Percentiles rank a stretch among this genome's conserved stretches.
Evolutionary conservation across 2,797 vertebrate species (phyloP).

Genomic region (Tangara arthus): DNA sequence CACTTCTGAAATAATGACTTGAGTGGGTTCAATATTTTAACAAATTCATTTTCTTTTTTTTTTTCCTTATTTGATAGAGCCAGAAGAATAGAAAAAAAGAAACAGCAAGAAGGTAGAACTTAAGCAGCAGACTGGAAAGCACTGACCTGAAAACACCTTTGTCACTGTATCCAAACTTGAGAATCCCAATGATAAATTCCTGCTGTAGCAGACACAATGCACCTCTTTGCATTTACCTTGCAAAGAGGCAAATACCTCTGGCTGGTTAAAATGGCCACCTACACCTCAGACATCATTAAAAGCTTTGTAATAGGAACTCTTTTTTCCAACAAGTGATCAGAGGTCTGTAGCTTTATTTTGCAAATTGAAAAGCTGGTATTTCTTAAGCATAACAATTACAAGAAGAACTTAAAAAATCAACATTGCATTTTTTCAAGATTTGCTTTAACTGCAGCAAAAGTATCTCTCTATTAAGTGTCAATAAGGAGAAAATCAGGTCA

Average conservation of each 20-base stretch:
- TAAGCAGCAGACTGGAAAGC: not conserved
- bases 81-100: not conserved
- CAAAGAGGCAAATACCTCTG: not conserved
- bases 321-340: not conserved
- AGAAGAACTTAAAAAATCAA: not conserved
- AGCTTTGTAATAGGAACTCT: not conserved
- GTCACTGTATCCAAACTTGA: not conserved
- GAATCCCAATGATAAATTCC: not conserved
- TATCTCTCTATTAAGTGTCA: not conserved
- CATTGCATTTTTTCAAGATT: not conserved
- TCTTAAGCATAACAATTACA: not conserved
- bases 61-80: not conserved
- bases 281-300: not conserved
- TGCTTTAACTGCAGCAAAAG: not conserved
- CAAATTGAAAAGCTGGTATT: not conserved
- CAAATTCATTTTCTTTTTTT: not conserved
- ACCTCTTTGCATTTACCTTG: not conserved
- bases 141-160: not conserved
- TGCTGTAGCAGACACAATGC: not conserved
- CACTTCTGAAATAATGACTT: not conserved
- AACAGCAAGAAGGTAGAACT: not conserved
- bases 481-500: not conserved
- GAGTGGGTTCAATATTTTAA: not conserved
- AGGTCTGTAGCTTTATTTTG: not conserved
- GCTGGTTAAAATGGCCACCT: not conserved